Evolutionary conservation across 2,113 vertebrate species (phyloP).

Genomic region (Hiodon tergisus): DNA sequence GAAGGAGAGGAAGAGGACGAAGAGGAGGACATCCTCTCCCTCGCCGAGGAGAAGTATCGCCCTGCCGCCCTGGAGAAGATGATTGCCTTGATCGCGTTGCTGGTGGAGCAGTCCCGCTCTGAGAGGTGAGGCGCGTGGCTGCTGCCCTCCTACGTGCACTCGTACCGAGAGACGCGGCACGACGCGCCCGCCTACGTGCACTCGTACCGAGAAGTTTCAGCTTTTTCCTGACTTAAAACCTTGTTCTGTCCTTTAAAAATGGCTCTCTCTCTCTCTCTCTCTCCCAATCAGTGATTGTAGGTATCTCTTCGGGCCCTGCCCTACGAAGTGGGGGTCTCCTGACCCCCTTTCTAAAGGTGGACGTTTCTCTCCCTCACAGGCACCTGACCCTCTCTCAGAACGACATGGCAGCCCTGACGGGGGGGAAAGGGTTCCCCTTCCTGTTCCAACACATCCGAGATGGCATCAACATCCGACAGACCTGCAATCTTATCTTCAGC

Average conservation of each 20-base stretch:
- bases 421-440: constrained; percentile 98
- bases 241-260: too few relatives aligned
- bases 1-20: constrained; percentile 97
- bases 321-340: neutral
- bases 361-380: constrained; percentile 55
- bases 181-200: too few relatives aligned
- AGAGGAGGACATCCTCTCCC: constrained; percentile 93
- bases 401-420: constrained; percentile 96
- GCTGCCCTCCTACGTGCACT: too few relatives aligned
- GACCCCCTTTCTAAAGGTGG: neutral
- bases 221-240: too few relatives aligned
- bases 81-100: constrained; percentile 94
- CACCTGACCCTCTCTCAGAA: constrained; percentile 97
- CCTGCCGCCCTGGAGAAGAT: constrained; percentile 99
- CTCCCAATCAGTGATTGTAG: too few relatives aligned
- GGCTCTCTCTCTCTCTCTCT: too few relatives aligned
- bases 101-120: constrained; percentile 96
- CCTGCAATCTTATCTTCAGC: constrained; percentile 98
- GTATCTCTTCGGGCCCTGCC: neutral
- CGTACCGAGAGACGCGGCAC: too few relatives aligned
- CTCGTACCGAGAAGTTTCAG: too few relatives aligned
- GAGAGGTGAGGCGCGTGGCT: constrained; percentile 71
- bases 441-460: constrained; percentile 98
- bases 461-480: constrained; percentile 97
- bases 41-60: constrained; percentile 97